Base-by-base conservation (phyloP, 2,113 vertebrate genomes). In the Rhinopomastus cyanomelas region DNA sequence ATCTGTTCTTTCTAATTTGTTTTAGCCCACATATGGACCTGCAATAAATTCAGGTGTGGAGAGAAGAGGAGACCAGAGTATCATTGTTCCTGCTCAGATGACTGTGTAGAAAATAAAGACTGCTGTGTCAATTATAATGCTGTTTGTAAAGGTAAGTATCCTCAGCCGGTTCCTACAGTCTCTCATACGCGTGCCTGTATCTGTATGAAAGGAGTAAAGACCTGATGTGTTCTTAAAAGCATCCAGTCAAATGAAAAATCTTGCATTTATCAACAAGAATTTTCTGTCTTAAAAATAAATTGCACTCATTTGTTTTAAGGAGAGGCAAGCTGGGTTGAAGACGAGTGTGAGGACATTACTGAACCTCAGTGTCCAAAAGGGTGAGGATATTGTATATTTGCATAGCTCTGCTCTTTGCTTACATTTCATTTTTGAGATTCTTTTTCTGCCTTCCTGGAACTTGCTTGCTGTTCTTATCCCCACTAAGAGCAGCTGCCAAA, bases 1-100 rank as follows among this genome's bases (percentile, higher is more conserved):
- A 4, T 10, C 75, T 94, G 51, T 37, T 84, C n/a, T n/a, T n/a
- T n/a, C n/a, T 42, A 15, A 15, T 42, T 42, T 42, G 11, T 95
- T 96, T 72, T 71, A 98, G 98, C 93, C 59, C 89, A 86, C 27
- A 97, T 97, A 94, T 98, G 98, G 98, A 98, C 93, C 36, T 98
- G 98, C 78, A 97, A 89, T 90, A 98, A 97, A 64, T 97, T 98
- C 95, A 96, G 98, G 26, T 98, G 98, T 80, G 97, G 98, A 49
- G 98, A 98, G 87, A 98, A 98, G 87, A 97, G 97, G 30, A n/a
- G 96, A 64, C 10, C 89, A 46, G 95, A 95, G n/a, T 97, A 97
- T 92, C 95, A 20, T 21, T 98, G 98, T 51, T 97, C 97, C 66
- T 98, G 98, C 71, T 96, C 97, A 11, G 97, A 98, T 39, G 97